These are phyloP conservation scores for Anagyrus pseudococci DNA, from an alignment of 2,888 invertebrate species.

Conservation along the genomic window DNA sequence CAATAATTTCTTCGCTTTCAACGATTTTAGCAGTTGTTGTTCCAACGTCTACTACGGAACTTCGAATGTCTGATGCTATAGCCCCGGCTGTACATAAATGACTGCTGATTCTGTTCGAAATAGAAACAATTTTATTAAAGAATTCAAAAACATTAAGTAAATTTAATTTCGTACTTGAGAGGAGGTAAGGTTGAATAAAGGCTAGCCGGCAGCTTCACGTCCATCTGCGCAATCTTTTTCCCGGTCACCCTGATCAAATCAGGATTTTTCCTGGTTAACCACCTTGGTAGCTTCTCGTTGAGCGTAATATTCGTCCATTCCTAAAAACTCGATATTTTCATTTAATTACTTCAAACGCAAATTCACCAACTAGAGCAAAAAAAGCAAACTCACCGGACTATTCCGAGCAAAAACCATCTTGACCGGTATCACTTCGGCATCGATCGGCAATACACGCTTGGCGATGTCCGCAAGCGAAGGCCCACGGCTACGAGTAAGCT, in stretches of 20 bases:
- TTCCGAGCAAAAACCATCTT: conserved; percentile 56
- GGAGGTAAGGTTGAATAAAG: conserved; percentile 41
- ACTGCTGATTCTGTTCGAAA: conserved; percentile 41
- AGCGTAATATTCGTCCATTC: conserved; percentile 62
- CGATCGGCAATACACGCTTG: too few relatives aligned
- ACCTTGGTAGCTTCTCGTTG: conserved; percentile 58
- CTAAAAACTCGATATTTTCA: conserved; percentile 45
- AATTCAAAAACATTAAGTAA: background rate
- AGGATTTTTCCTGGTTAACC: conserved; percentile 54
- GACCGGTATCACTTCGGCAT: conserved; percentile 54
- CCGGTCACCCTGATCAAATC: conserved; percentile 63
- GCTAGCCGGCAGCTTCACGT: conserved; percentile 51
- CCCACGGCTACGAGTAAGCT: too few relatives aligned
- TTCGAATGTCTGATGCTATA: conserved; percentile 42
- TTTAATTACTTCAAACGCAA: too few relatives aligned
- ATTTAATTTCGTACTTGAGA: conserved; percentile 39
- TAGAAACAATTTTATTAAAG: conserved; percentile 1
- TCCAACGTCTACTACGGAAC: conserved; percentile 42
- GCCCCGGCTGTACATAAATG: conserved; percentile 42
- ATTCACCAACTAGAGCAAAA: conserved; percentile 27
- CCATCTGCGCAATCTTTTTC: conserved; percentile 61
- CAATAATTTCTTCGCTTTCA: conserved; percentile 40
- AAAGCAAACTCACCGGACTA: conserved; percentile 51
- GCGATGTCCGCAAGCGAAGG: too few relatives aligned
- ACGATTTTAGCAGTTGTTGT: conserved; percentile 42